These are phyloP conservation scores for Patella caerulea DNA, from an alignment of 2,888 invertebrate genomes.

Conservation along the genomic window DNA sequence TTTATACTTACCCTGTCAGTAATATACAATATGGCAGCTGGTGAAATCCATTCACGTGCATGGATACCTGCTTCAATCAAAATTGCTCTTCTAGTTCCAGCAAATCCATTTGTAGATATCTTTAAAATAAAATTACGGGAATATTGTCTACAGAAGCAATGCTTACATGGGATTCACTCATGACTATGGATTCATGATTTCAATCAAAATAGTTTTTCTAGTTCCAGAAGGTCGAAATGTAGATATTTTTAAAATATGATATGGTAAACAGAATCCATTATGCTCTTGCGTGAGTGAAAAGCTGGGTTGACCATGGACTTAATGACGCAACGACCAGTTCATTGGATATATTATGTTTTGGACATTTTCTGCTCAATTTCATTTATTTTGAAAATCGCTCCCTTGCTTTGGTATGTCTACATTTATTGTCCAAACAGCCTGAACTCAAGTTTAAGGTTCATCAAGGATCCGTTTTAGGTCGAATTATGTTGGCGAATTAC, in stretches of 20 bases:
- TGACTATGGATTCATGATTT: constrained; percentile 6
- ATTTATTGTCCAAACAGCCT: too few relatives aligned
- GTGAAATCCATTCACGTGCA: constrained; percentile 18
- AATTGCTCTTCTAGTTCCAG: background rate
- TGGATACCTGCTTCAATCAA: constrained; percentile 16
- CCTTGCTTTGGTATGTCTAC: too few relatives aligned
- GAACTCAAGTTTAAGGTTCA: too few relatives aligned
- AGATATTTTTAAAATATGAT: background rate
- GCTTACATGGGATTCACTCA: background rate
- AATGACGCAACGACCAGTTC: too few relatives aligned
- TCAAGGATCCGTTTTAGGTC: too few relatives aligned
- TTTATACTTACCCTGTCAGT: constrained; percentile 7
- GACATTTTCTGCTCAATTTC: too few relatives aligned
- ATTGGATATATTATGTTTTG: too few relatives aligned
- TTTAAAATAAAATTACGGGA: background rate
- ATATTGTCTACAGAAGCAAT: background rate
- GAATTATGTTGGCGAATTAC: too few relatives aligned
- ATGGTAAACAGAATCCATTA: background rate
- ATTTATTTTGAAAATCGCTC: too few relatives aligned
- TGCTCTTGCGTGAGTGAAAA: background rate
- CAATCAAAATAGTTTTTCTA: constrained; percentile 14
- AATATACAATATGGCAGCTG: constrained; percentile 13
- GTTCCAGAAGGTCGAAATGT: background rate
- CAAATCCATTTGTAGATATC: constrained; percentile 11
- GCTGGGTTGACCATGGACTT: too few relatives aligned